Percentiles rank a stretch among this genome's conserved stretches.
Conservation (phyloP, 2,888 invertebrate genomes). For the Hecatera dysodea region DNA sequence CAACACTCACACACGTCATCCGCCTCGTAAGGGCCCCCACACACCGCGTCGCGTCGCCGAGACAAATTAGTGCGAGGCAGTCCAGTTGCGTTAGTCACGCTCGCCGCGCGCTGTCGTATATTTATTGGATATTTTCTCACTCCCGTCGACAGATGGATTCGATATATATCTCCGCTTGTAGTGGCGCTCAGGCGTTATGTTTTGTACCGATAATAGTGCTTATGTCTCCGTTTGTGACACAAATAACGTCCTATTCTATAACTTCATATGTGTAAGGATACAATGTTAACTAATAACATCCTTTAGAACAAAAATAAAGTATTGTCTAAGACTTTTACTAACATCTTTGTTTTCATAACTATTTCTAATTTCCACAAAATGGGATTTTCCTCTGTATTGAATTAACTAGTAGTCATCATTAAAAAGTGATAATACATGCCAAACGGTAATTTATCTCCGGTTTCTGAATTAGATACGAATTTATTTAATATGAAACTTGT, state of each 20-base stretch:
- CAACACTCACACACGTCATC: neutral
- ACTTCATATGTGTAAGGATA: neutral
- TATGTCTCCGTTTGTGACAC: constrained; percentile 4
- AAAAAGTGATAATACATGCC: too few relatives aligned
- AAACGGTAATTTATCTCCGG: too few relatives aligned
- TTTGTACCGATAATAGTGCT: constrained; percentile 18
- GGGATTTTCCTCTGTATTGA: too few relatives aligned
- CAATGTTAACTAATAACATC: too few relatives aligned
- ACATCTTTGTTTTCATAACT: too few relatives aligned
- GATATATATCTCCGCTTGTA: constrained; percentile 29
- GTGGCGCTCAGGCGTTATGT: constrained; percentile 23
- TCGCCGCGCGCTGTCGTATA: constrained; percentile 53
- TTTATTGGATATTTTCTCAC: constrained; percentile 58
- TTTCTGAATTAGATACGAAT: too few relatives aligned
- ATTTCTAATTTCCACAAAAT: too few relatives aligned
- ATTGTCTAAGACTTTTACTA: too few relatives aligned
- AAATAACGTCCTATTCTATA: constrained; percentile 10
- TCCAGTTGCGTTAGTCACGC: constrained; percentile 51
- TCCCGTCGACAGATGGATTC: constrained; percentile 26
- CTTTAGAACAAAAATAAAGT: too few relatives aligned
- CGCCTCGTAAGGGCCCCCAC: constrained; percentile 2
- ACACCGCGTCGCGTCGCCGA: constrained; percentile 19
- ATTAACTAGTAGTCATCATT: too few relatives aligned
- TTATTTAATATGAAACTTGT: too few relatives aligned
- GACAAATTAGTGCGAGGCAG: constrained; percentile 45